A percentile compares a stretch with the other conserved stretches of the same genome.
These are phyloP conservation scores for Stomorhina lunata DNA, from an alignment of 2,888 invertebrate genomes.

Conservation along the genomic window DNA sequence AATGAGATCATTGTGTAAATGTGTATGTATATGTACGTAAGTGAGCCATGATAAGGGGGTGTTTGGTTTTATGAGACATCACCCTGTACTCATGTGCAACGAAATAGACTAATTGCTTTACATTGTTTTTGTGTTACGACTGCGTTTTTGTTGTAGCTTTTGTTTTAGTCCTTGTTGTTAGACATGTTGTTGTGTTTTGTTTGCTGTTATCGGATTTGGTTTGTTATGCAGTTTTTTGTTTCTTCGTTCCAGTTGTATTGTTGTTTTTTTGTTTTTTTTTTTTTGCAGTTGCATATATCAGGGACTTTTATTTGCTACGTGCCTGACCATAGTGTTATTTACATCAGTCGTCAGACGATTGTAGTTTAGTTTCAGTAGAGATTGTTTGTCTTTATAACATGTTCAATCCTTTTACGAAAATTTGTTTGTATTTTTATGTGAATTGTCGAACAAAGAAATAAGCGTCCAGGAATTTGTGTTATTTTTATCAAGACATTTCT, in stretches of 20 bases:
- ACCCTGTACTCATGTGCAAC: conserved; percentile 56
- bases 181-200: conserved; percentile 26
- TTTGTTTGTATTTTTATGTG: conserved; percentile 19
- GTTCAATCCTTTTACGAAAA: conserved; percentile 34
- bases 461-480: background rate
- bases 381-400: background rate
- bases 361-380: background rate
- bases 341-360: conserved; percentile 38
- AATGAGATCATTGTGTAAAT: background rate
- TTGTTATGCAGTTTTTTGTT: conserved; percentile 30
- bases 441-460: background rate
- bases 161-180: background rate
- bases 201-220: conserved; percentile 33
- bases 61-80: conserved; percentile 37
- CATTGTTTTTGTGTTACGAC: conserved; percentile 40
- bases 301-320: conserved; percentile 4
- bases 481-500: conserved; percentile 48
- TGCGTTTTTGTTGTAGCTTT: conserved; percentile 9
- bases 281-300: background rate
- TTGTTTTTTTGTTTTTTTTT: background rate
- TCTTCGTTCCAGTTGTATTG: background rate
- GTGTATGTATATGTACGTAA: background rate
- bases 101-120: conserved; percentile 62
- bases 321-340: conserved; percentile 17
- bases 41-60: no score